Evolutionary conservation across 2,888 invertebrate genomes (phyloP), one percentile per base, ranked within the genome.

Genomic region (Apeira syringaria): DNA sequence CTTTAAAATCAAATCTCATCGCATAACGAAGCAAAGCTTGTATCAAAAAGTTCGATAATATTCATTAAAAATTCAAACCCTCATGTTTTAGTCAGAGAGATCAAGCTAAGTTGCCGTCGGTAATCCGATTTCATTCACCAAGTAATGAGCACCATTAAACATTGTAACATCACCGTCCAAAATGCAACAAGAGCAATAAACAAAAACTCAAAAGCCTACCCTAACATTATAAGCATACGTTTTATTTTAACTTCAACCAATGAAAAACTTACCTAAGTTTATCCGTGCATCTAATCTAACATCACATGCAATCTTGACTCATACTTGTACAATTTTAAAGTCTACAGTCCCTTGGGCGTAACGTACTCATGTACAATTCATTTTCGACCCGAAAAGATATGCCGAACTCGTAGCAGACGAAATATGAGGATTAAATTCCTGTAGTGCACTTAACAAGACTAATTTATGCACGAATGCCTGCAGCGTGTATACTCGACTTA

Each of bases 341-440:
- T 71, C 52, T 43, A 70, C 58, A 64, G 68, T 77, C 22, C 50
- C 36, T 68, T 68, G 71, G 38, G 8, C 20, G 32, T 7, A 26
- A 50, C 25, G 25, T 46, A 35, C 61, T 66, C 56, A 68, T 70
- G 61, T 66, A 62, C 65, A 66, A 77, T 79, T 76, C 71, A 78
- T 80, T 81, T 72, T 68, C 72, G 73, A 80, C 72, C 76, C 80
- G 75, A 77, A 85, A 82, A 87, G 86, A 87, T 84, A 81, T 82
- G 78, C 82, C 80, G 78, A 84, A 80, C 77, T 66, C 68, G 61
- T 68, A 64, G 79, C 81, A 86, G 84, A 81, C 85, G 87, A 88
- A 88, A 88, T 88, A 89, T 88, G 86, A 83, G 87, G 85, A 88
- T 88, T 87, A 87, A 87, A 89, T 86, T 89, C 86, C 83, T 80